These are phyloP conservation scores for Forbesichthys papilliferus DNA, from an alignment of 2,113 vertebrate genomes.

Conservation along the genomic window DNA sequence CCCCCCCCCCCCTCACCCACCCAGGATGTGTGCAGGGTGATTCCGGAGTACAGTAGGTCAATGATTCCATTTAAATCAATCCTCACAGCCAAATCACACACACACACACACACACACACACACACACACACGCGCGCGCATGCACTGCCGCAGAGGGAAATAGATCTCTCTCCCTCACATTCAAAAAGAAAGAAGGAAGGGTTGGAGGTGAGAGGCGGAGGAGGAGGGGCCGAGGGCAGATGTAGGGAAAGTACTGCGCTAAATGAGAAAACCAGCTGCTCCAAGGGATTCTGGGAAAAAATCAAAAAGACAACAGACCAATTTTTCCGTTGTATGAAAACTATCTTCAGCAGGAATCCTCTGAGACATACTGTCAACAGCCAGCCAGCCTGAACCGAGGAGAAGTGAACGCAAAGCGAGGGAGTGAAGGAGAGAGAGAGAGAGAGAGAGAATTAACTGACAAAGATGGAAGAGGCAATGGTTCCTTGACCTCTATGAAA, in stretches of 20 bases:
- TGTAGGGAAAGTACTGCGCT: conserved; percentile 55
- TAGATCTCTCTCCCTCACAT: too few species aligned
- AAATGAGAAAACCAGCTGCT: conserved; percentile 78
- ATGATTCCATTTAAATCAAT: conserved; percentile 64
- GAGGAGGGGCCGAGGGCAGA: conserved; percentile 11
- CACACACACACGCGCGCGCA: conserved; percentile 4
- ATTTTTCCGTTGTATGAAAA: conserved; percentile 78
- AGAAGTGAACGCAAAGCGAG: conserved; percentile 30
- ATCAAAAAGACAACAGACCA: conserved; percentile 72
- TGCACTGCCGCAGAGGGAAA: conserved; percentile 24
- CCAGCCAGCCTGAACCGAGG: conserved; percentile 74
- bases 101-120: conserved; percentile 23
- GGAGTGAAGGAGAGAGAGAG: conserved; percentile 16
- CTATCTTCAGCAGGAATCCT: conserved; percentile 77
- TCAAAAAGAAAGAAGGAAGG: conserved; percentile 43
- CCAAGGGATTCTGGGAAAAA: conserved; percentile 79
- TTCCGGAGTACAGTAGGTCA: conserved; percentile 70
- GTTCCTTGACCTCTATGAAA: conserved; percentile 68
- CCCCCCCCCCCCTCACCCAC: conserved; percentile 30
- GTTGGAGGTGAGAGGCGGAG: neutral
- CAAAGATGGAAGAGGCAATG: conserved; percentile 49
- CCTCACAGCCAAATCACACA: conserved; percentile 35
- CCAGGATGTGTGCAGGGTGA: conserved; percentile 57
- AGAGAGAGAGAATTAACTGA: neutral
- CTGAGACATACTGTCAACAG: conserved; percentile 78